Base-by-base conservation (phyloP, 2,888 invertebrate genomes). In the Oscheius sp. region DNA sequence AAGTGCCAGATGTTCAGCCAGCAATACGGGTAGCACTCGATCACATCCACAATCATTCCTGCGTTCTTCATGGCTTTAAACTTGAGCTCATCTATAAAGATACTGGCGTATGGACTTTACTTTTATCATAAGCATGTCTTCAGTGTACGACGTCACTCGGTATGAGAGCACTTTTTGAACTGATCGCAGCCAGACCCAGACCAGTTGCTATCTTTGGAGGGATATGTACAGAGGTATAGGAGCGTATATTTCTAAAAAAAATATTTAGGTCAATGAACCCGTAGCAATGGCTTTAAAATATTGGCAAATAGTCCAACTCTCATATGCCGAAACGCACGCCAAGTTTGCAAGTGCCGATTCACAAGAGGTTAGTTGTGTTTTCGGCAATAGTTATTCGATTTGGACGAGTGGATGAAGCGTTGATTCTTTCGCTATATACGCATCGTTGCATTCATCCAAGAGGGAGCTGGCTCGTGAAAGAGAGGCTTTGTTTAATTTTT, bases 281-380 rank as follows among this genome's bases (percentile, higher is more conserved):
- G 78, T 85, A 9, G 85, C 85, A 20, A 85, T 85, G 84, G 82
- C 85, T 2, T 68, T 83, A 12, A 94, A 94, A 84, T 95, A 94
- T 87, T 98, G 96, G 95, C 93, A 94, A 86, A 90, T 98, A 64
- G 93, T 94, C 0, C 95, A 85, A 57, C 64, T 85, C 51, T 78
- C 78, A 56, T 85, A 85, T 66, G 83, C 85, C 5, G 85, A 85
- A 65, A 85, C 85, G 3, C 85, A 85, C 68, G 79, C 85, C 9
- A 84, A 85, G 50, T 85, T 85, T 72, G 74, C 80, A 14, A 77
- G 81, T 5, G 80, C 83, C 22, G 85, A 85, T 67, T 78, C 80
- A 22, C 71, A 74, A 56, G 80, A 81, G 72, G 78, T 81, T 20
- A 50, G 69, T 69, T 45, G 50, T 61, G 26, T 5, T 51, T 32